These are phyloP conservation scores for Cheilosia urbana DNA, from an alignment of 2,888 invertebrate genomes.

Conservation along the genomic window DNA sequence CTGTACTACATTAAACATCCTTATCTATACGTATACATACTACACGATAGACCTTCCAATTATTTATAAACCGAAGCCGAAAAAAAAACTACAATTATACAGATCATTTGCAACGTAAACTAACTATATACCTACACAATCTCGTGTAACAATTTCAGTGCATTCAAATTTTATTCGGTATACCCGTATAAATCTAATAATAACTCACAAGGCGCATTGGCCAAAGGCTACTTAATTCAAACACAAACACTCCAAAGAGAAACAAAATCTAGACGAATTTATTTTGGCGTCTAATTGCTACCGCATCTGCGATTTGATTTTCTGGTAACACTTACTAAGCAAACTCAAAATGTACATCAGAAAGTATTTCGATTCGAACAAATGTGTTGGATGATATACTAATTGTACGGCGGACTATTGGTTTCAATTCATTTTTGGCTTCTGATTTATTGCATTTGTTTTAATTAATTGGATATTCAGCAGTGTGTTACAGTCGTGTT, in stretches of 20 bases:
- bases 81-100: not conserved
- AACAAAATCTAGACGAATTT: constrained; percentile 15
- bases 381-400: constrained; percentile 5
- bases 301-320: too few relatives aligned
- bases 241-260: constrained; percentile 1
- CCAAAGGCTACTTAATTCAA: constrained; percentile 16
- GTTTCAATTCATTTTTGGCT: not conserved
- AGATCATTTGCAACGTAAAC: not conserved
- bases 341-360: not conserved
- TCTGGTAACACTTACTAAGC: not conserved
- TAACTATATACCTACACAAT: not conserved
- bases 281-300: constrained; percentile 17
- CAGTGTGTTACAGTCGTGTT: not conserved
- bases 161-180: constrained; percentile 27
- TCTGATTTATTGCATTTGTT: constrained; percentile 3
- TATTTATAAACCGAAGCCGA: too few relatives aligned
- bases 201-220: not conserved
- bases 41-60: too few relatives aligned
- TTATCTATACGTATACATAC: too few relatives aligned
- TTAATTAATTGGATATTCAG: constrained; percentile 1
- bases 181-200: constrained; percentile 3
- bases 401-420: constrained; percentile 4
- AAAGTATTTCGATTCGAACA: constrained; percentile 1
- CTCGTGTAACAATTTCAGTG: not conserved
- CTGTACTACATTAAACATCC: too few relatives aligned